phyloP scores from a whole-genome alignment of 2,888 invertebrate genomes.

The Drosophila eohydei region DNA sequence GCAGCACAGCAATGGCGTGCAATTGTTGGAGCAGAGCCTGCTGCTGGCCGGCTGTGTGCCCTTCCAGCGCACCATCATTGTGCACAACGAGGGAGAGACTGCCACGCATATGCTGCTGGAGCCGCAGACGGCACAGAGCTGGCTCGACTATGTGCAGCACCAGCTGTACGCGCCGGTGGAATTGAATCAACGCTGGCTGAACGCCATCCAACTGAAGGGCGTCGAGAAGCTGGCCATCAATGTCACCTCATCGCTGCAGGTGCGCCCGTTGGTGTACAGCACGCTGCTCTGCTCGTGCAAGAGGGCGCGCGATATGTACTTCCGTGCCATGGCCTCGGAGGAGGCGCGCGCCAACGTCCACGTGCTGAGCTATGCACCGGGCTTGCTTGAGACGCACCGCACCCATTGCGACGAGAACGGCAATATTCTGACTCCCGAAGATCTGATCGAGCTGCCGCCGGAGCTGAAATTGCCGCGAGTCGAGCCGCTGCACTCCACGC shows the following conservation, averaged over 20 bases:
- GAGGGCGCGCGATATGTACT: constrained; percentile 83
- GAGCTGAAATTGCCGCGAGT: constrained; percentile 59
- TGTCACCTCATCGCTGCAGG: constrained; percentile 75
- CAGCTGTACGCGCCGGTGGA: constrained; percentile 76
- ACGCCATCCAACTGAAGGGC: constrained; percentile 35
- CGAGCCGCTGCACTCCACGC: constrained; percentile 70
- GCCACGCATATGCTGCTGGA: constrained; percentile 77
- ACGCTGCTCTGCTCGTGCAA: constrained; percentile 80
- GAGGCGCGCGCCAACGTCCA: constrained; percentile 58
- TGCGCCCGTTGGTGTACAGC: constrained; percentile 75
- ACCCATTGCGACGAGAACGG: constrained; percentile 75
- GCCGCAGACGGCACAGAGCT: constrained; percentile 68
- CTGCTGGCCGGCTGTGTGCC: constrained; percentile 21
- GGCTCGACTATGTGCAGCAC: constrained; percentile 75
- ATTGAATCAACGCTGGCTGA: constrained; percentile 79
- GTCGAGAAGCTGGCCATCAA: constrained; percentile 77
- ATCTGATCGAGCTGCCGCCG: constrained; percentile 55
- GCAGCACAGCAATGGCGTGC: constrained; percentile 85
- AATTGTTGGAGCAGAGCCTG: constrained; percentile 61
- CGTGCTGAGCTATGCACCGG: constrained; percentile 82
- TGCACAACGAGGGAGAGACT: constrained; percentile 81
- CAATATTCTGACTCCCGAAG: constrained; percentile 65
- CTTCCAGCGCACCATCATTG: constrained; percentile 76
- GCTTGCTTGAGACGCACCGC: constrained; percentile 71
- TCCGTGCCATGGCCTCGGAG: constrained; percentile 82